phyloP scores from a whole-genome alignment of 2,888 invertebrate genomes.

The Drosophila neotestacea region DNA sequence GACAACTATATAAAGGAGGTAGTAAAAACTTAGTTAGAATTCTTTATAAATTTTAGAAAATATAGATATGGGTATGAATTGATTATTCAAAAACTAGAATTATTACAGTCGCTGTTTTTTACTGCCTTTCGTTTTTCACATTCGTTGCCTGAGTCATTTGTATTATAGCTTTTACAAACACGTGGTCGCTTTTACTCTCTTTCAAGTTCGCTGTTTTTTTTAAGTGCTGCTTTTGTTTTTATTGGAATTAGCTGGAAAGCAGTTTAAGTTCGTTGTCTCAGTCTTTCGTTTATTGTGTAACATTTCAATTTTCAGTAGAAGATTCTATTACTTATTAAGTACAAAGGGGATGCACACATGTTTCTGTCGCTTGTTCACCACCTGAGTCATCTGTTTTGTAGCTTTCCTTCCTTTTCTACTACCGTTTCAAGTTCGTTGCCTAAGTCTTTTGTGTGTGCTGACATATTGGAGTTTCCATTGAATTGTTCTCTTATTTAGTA shows the following conservation, averaged over 20 bases:
- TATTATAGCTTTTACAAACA: background rate
- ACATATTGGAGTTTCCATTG: background rate
- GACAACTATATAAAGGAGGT: too few species aligned
- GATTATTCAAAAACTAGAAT: too few species aligned
- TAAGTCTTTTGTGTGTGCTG: conserved; percentile 16
- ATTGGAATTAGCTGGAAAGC: background rate
- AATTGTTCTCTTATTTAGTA: background rate
- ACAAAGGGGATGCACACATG: background rate
- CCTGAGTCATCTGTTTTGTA: background rate
- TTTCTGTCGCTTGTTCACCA: background rate
- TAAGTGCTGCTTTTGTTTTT: background rate
- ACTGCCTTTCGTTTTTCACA: too few species aligned
- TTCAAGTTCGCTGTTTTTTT: conserved; percentile 1
- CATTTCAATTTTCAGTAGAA: background rate
- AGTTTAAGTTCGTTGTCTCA: conserved; percentile 72
- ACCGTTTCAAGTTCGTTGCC: conserved; percentile 32
- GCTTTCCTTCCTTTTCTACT: background rate
- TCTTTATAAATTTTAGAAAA: too few species aligned
- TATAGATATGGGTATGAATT: too few species aligned
- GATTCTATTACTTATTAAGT: background rate
- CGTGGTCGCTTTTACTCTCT: background rate
- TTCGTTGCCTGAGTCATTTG: conserved; percentile 13
- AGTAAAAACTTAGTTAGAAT: too few species aligned
- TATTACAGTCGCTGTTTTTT: too few species aligned
- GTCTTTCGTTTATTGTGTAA: conserved; percentile 65